phyloP scores from a whole-genome alignment of 2,888 invertebrate genomes.

The Drosophila tripunctata region DNA sequence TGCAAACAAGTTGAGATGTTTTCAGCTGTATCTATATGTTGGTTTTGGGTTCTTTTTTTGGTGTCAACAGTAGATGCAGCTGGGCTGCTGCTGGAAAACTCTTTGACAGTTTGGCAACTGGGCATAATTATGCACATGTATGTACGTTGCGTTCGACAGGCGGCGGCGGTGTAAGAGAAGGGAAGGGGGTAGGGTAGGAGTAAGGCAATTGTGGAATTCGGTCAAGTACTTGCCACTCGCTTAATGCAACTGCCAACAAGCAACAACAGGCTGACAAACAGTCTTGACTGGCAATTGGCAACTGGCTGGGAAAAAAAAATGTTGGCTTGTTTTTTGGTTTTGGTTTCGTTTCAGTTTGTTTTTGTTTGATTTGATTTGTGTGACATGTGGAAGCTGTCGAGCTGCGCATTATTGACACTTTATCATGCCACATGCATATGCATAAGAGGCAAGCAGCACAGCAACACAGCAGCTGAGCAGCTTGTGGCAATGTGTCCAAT shows the following conservation, averaged over 20 bases:
- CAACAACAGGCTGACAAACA: constrained; percentile 14
- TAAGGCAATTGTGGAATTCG: constrained; percentile 63
- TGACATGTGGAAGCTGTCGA: constrained; percentile 78
- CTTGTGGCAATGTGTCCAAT: constrained; percentile 1
- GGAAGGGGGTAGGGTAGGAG: not conserved
- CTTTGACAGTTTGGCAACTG: constrained; percentile 58
- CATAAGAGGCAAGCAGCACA: constrained; percentile 36
- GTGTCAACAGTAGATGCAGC: constrained; percentile 48
- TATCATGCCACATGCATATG: constrained; percentile 56
- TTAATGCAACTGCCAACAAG: constrained; percentile 37
- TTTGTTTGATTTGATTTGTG: constrained; percentile 68
- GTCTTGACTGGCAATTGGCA: constrained; percentile 9
- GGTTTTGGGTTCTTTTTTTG: constrained; percentile 16
- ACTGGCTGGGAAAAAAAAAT: constrained; percentile 38
- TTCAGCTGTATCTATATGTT: not conserved
- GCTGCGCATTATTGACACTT: constrained; percentile 75
- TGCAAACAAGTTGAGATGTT: constrained; percentile 28
- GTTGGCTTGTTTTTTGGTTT: constrained; percentile 21
- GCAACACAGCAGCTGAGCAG: too few relatives aligned
- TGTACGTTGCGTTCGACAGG: constrained; percentile 1
- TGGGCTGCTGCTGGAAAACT: constrained; percentile 33
- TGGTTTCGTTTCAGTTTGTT: constrained; percentile 14
- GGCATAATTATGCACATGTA: constrained; percentile 70
- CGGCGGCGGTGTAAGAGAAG: not conserved
- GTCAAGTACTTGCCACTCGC: constrained; percentile 74